Conservation (phyloP, 2,797 vertebrate species). For the Toxotes lorentzi region DNA sequence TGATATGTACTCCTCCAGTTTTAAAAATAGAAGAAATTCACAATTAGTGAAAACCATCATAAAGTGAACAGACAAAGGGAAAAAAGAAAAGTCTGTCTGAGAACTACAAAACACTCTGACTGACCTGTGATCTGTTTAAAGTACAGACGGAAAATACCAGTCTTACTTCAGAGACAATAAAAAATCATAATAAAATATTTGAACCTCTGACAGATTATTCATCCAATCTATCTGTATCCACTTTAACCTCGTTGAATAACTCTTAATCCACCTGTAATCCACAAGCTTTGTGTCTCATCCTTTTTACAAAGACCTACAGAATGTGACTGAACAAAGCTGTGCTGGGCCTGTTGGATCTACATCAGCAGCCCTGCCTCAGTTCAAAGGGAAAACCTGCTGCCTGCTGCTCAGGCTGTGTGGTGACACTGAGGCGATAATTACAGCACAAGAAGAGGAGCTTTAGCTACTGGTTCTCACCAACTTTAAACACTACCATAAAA, state of each 20-base stretch:
- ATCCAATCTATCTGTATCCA: background rate
- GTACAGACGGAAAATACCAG: background rate
- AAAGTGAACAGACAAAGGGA: background rate
- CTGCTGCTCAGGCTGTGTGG: constrained; percentile 33
- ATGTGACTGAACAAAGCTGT: constrained; percentile 11
- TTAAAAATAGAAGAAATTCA: background rate
- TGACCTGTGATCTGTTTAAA: background rate
- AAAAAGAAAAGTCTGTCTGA: background rate
- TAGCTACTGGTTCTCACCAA: background rate
- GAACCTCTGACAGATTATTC: background rate
- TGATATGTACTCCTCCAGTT: background rate
- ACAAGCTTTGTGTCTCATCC: background rate
- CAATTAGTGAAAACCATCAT: background rate
- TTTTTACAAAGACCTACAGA: background rate
- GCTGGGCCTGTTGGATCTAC: constrained; percentile 36
- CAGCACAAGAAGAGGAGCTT: constrained; percentile 26
- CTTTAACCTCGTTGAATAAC: background rate
- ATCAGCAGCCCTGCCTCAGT: constrained; percentile 35
- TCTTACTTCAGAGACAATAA: background rate
- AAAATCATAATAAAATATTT: background rate
- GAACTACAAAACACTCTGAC: background rate
- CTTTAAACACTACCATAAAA: constrained; percentile 9
- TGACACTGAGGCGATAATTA: constrained; percentile 64
- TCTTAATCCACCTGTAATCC: constrained; percentile 5
- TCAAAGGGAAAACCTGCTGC: constrained; percentile 50